Base-by-base conservation (phyloP, 2,888 invertebrate species). In the Leucozona laternaria region DNA sequence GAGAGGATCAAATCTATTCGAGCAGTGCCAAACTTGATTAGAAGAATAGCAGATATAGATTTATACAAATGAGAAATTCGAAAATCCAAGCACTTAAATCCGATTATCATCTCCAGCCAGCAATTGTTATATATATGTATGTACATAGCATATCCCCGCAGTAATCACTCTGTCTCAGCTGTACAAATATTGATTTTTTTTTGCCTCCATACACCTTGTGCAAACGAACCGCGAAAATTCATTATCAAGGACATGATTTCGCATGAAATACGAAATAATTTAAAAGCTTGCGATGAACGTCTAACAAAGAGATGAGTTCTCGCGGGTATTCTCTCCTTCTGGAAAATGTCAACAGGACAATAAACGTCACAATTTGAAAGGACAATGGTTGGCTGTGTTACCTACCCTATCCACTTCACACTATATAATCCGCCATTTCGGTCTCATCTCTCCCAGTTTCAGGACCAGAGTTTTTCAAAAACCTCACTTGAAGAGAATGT, bases 231-330 rank as follows among this genome's bases (percentile, higher is more conserved):
- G n/a, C 57, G 40, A 55, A 70, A 57, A 71, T 79, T 84, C 64
- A 79, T 79, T 79, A 75, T 70, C 83, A 84, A 71, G 71, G 79
- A 84, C 79, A 79, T 71, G 64, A 40, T 62, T 79, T 62, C 53
- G 50, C 62, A 62, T 80, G 48, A 80, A 70, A 60, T 53, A 60
- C 57, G 48, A 40, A 53, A 60, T 57, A 64, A 31, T 34, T 48
- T 57, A 57, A 68, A 45, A 77, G 17, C 43, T 11, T 43, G 10
- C 31, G n/a, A 62, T 34, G 15, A 57, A 2, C 13, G n/a, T 17
- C 43, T 31, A 64, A 31, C 45, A 43, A 43, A 43, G 20, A 20
- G 43, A 57, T 25, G 50, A 53, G 22, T 25, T 60, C 17, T 45
- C 43, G 25, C n/a, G n/a, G n/a, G n/a, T n/a, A 43, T 7, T 43